Base-by-base conservation (phyloP, 1,140 invertebrate species). In the Brachionus paranguensis region DNA sequence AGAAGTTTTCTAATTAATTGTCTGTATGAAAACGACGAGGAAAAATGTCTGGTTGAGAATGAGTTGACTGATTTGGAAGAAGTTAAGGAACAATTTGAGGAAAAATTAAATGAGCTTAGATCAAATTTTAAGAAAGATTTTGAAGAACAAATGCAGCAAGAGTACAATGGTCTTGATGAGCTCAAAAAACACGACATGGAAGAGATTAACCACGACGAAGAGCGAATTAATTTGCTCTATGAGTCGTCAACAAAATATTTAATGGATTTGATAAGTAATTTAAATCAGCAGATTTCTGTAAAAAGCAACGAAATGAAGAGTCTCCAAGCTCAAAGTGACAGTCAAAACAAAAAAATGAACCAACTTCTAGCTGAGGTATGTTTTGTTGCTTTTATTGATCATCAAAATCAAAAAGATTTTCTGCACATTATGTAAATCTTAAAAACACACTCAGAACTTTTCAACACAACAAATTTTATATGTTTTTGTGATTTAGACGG, bases 1-100 rank as follows among this genome's bases (percentile, higher is more conserved):
- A 76, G 27, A 50, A 76, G 47, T 24, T 76, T 76, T 50, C 14
- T 76, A 29, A 33, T 10, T 5, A 50, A 76, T 50, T 76, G 72
- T 76, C 43, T 76, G 10, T 76, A 76, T 12, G 72, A 76, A 76
- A 76, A 76, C 50, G 72, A 76, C 43, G 72, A 76, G 20, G 72
- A 76, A 76, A 76, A 76, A 29, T 76, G 41, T 24, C n/a, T 76
- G 4, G 72, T 76, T 1, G 72, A 76, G 12, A 76, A 76, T 29
- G 72, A 76, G 11, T 53, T 76, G 72, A 76, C 43, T 27, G 72
- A 76, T 50, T 50, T 76, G 5, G 20, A 29, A 3, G 72, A 76
- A 17, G n/a, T 24, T 45, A 76, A 76, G 45, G 72, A 76, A 27
- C 41, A 76, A 50, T 6, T 50, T 27, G 72, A 76, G n/a, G 11